Percentiles rank a stretch among this genome's conserved stretches.
Conservation (phyloP, 2,888 invertebrate species). For the Eupithecia dodoneata region DNA sequence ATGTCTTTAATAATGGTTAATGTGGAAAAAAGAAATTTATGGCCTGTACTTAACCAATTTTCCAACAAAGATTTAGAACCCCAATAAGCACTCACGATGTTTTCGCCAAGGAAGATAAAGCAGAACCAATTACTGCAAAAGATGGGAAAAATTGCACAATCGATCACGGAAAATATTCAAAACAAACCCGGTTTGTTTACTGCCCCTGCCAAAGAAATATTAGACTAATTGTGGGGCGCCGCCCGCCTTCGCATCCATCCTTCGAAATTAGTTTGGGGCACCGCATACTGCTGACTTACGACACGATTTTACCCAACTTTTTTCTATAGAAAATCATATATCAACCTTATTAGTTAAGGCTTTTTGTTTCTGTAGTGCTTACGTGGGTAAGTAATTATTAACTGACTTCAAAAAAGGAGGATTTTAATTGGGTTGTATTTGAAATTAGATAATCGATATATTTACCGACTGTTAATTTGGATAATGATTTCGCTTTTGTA, state of each 20-base stretch:
- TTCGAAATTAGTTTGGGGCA: conserved; percentile 52
- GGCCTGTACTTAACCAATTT: not conserved
- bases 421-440: not conserved
- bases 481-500: too few species aligned
- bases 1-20: too few species aligned
- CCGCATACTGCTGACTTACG: conserved; percentile 41
- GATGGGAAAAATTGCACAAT: conserved; percentile 40
- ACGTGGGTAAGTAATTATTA: not conserved
- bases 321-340: conserved; percentile 46
- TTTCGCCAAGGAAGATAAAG: conserved; percentile 25
- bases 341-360: conserved; percentile 31
- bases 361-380: too few species aligned
- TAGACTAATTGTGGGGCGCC: conserved; percentile 51
- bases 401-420: not conserved
- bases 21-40: too few species aligned
- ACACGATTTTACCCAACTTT: conserved; percentile 41
- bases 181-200: conserved; percentile 45
- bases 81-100: conserved; percentile 1
- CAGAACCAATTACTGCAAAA: conserved; percentile 26
- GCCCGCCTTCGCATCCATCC: conserved; percentile 51
- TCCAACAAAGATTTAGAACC: conserved; percentile 2
- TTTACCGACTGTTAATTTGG: too few species aligned
- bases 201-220: conserved; percentile 52
- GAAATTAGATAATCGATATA: too few species aligned
- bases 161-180: conserved; percentile 41